Base-by-base conservation (phyloP, 2,888 invertebrate genomes). In the Caprella mutica region DNA sequence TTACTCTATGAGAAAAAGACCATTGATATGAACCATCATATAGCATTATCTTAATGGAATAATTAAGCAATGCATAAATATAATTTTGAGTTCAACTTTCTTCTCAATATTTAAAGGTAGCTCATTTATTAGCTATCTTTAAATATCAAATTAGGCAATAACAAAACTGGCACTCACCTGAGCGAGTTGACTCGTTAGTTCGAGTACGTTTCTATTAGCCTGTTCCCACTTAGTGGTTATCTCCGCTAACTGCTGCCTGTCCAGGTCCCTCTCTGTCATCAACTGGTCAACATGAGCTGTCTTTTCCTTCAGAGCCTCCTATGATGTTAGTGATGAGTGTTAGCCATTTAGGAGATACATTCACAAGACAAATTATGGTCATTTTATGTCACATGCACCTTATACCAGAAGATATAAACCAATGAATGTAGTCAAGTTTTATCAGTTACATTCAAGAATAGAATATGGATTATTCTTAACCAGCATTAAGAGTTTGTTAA, bases 251-350 rank as follows among this genome's bases (percentile, higher is more conserved):
- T 94, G 90, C 29, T 86, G 81, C 67, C 92, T 78, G 71, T 93
- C 96, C 68, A 93, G 71, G 70, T 96, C 94, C 52, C 92, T 76
- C 72, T 97, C 96, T 63, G 85, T 83, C 72, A 94, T 80, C 67
- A 97, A 77, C 69, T 89, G 85, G 70, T 94, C 92, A 69, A 97
- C 83, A 71, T 96, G 93, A 66, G 86, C 85, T 70, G 94, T 90
- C 72, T 94, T 96, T 74, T 96, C 94, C 71, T 86, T 84, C 59
- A 96, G 76, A 30, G 88, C 78, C 72, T 92, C 91, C 92, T 94
- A 73, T 2, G 14, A 33, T 33, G 14, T 33, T 33, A 9, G 33
- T 14, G n/a, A n/a, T n/a, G n/a, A n/a, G n/a, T n/a, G n/a, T n/a
- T n/a, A n/a, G n/a, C n/a, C n/a, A n/a, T n/a, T n/a, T n/a, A n/a